Evolutionary conservation across 2,113 vertebrate genomes (phyloP).

Genomic region (Psittacula cyanocephala): DNA sequence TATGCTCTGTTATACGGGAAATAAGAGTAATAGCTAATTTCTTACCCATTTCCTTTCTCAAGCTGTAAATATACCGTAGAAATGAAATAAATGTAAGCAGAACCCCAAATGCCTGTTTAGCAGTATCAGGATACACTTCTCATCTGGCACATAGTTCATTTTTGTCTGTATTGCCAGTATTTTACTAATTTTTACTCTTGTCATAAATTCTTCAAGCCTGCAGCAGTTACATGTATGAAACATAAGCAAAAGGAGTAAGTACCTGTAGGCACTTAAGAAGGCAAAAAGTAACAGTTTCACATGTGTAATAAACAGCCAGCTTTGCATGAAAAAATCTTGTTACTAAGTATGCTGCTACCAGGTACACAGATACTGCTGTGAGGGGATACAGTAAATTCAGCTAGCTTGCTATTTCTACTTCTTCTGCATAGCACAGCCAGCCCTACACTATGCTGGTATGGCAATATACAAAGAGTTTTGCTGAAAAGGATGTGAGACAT

Average conservation of each 20-base stretch:
- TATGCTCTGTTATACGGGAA: not conserved
- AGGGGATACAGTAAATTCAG: not conserved
- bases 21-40: not conserved
- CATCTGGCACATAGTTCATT: not conserved
- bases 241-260: not conserved
- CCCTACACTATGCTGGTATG: accelerated
- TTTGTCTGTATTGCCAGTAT: not conserved
- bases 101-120: not conserved
- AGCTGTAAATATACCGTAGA: not conserved
- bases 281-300: not conserved
- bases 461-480: not conserved
- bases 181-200: not conserved
- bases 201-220: not conserved
- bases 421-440: not conserved
- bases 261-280: not conserved
- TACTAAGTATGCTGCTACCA: not conserved
- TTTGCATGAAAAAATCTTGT: not conserved
- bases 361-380: not conserved
- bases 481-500: not conserved
- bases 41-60: not conserved
- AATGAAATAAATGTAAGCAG: not conserved
- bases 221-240: not conserved
- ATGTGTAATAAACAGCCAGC: not conserved
- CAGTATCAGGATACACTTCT: not conserved
- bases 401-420: not conserved